These are phyloP conservation scores for Sarotherodon lohbergeri DNA, from an alignment of 2,113 vertebrate species.

Conservation along the genomic window DNA sequence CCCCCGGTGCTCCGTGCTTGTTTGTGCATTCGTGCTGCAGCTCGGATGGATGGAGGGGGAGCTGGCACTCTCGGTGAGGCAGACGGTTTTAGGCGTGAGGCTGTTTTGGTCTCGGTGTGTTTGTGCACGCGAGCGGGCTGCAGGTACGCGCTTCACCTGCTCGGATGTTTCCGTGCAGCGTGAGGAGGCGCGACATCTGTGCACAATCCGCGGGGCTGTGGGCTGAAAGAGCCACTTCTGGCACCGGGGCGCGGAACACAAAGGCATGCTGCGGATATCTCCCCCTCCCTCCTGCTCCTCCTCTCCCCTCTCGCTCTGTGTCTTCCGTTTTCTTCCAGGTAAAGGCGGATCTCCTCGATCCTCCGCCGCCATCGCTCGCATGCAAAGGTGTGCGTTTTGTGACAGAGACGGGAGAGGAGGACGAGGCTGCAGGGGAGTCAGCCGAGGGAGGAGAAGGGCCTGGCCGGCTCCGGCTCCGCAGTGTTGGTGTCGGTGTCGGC, in stretches of 20 bases:
- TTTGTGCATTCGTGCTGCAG: neutral
- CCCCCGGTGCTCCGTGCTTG: neutral
- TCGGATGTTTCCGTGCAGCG: neutral
- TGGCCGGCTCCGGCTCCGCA: conserved; percentile 26
- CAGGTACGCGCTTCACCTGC: conserved; percentile 21
- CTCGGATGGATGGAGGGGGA: neutral
- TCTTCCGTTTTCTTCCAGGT: conserved; percentile 1
- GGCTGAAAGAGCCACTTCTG: neutral
- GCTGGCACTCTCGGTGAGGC: neutral
- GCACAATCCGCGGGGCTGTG: neutral
- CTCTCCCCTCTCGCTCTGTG: neutral
- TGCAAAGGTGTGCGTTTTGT: neutral
- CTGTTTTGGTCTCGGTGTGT: neutral
- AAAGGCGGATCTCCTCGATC: neutral
- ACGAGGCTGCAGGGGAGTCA: neutral
- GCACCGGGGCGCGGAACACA: neutral
- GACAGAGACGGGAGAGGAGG: neutral
- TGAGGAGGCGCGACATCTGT: neutral
- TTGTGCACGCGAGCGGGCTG: neutral
- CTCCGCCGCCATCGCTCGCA: neutral
- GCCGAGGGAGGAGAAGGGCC: neutral
- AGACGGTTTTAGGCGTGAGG: neutral
- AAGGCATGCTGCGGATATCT: neutral
- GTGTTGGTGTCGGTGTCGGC: neutral
- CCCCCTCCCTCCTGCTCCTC: neutral